A percentile compares a stretch with the other conserved stretches of the same genome.
These are phyloP conservation scores for Megaceryle maxima DNA, from an alignment of 2,113 vertebrate species.

Conservation along the genomic window DNA sequence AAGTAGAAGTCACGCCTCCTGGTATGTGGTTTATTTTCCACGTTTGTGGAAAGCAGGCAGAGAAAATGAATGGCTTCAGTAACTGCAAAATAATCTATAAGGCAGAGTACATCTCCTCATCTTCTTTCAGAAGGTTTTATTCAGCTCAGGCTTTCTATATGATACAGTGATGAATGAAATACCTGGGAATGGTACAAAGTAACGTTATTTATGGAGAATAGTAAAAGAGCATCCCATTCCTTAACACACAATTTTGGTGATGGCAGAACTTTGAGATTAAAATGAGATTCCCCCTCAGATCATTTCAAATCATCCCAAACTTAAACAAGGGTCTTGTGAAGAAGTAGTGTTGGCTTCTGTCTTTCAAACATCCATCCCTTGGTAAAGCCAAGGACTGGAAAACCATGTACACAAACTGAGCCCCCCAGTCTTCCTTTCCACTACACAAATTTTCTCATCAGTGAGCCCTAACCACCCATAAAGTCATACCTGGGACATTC, in stretches of 20 bases:
- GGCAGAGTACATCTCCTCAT: slow-evolving; percentile 24
- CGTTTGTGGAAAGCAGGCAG: neutral
- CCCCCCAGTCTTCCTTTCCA: neutral
- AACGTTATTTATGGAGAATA: slow-evolving; percentile 44
- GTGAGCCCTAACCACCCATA: neutral
- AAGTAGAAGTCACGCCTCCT: neutral
- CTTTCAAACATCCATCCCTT: neutral
- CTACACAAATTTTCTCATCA: neutral
- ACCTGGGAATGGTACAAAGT: slow-evolving; percentile 19
- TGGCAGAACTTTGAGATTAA: neutral
- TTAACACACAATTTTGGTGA: slow-evolving; percentile 10
- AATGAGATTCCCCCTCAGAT: neutral
- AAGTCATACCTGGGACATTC: neutral
- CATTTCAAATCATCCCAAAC: neutral
- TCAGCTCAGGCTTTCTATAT: slow-evolving; percentile 39
- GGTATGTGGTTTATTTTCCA: slow-evolving; percentile 26
- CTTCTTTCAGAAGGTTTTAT: slow-evolving; percentile 43
- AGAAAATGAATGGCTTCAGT: neutral
- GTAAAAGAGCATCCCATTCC: neutral
- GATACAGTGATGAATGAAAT: slow-evolving; percentile 54
- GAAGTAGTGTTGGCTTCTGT: neutral
- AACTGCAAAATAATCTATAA: slow-evolving; percentile 46
- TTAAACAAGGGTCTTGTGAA: neutral
- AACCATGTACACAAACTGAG: neutral
- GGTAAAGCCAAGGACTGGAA: neutral